These are phyloP conservation scores for Toxotes lorentzi DNA, from an alignment of 2,797 vertebrate genomes.

Conservation along the genomic window DNA sequence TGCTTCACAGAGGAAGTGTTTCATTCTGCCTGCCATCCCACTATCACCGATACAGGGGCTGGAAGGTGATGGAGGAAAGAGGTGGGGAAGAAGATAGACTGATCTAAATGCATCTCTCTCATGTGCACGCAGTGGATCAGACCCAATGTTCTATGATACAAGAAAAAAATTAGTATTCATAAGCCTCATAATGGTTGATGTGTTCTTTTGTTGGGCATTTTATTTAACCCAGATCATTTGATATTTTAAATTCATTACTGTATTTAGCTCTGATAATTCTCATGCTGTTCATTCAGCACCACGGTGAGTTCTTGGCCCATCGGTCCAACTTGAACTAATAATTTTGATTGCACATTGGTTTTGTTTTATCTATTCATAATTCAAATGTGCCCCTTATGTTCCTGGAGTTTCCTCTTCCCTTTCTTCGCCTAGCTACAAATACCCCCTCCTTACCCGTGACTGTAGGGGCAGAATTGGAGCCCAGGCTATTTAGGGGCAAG, in stretches of 20 bases:
- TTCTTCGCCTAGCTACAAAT: slow-evolving; percentile 13
- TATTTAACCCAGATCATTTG: slow-evolving; percentile 13
- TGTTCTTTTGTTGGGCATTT: slow-evolving; percentile 43
- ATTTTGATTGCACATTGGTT: slow-evolving; percentile 1
- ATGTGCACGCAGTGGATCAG: slow-evolving; percentile 66
- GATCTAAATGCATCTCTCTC: slow-evolving; percentile 73
- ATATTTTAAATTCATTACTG: slow-evolving; percentile 15
- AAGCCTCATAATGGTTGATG: slow-evolving; percentile 20
- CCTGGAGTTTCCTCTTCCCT: neutral
- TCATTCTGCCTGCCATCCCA: slow-evolving; percentile 86
- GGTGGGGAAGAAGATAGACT: slow-evolving; percentile 59
- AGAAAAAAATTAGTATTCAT: slow-evolving; percentile 44
- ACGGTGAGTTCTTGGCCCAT: slow-evolving; percentile 62
- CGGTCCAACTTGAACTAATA: slow-evolving; percentile 29
- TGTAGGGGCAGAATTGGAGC: slow-evolving; percentile 34
- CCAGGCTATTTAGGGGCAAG: slow-evolving; percentile 61
- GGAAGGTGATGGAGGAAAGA: slow-evolving; percentile 71
- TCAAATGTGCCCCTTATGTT: slow-evolving; percentile 1
- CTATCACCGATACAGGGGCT: slow-evolving; percentile 75
- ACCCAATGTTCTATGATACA: slow-evolving; percentile 66
- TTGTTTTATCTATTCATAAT: slow-evolving; percentile 22
- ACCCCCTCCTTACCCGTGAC: slow-evolving; percentile 14
- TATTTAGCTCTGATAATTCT: slow-evolving; percentile 19
- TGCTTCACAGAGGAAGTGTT: slow-evolving; percentile 91
- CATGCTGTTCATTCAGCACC: slow-evolving; percentile 67